Evolutionary conservation across 2,888 invertebrate species (phyloP), one percentile per base, ranked within the genome.

Genomic region (Chalcosyrphus nemorum): DNA sequence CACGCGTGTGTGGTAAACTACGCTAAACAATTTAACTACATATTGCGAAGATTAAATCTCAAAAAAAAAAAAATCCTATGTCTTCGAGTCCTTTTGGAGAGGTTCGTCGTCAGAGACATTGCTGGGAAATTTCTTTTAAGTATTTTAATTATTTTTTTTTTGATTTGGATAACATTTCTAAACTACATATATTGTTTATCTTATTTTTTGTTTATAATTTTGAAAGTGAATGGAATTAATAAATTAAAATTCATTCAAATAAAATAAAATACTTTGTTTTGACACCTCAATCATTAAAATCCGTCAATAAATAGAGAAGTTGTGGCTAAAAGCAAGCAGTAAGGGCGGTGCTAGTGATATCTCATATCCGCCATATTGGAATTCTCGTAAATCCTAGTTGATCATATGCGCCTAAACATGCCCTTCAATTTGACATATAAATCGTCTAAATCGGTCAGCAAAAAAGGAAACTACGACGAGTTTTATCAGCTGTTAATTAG

Each of bases 121-220:
- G 17, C 35, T 63, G 45, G 27, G 13, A 41, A 6, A 32, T 19
- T 27, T 32, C 24, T 24, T 61, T 70, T 71, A 41, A 71, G 71
- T 63, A 71, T 71, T 78, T 35, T 77, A 59, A 59, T 43, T 24
- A 38, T 65, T 29, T 68, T 68, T 59, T 38, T 32, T 24, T 35
- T 43, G 17, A 54, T 38, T 68, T 54, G 24, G 29, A 54, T 27
- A 38, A 38, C 17, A 50, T 17, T 45, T 54, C 29, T 13, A 13
- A 50, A 61, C n/a, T n/a, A n/a, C n/a, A n/a, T n/a, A 61, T 61
- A 61, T 72, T 43, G 29, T 43, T 54, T 27, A 15, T 52, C 50
- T 38, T 35, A 63, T 54, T 54, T n/a, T 61, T 63, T 45, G 52
- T 63, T 63, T 27, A 61, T 61, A 50, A 27, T 61, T 41, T 29